Evolutionary conservation across 2,113 vertebrate species (phyloP).

Genomic region (Psephotus haematonotus): DNA sequence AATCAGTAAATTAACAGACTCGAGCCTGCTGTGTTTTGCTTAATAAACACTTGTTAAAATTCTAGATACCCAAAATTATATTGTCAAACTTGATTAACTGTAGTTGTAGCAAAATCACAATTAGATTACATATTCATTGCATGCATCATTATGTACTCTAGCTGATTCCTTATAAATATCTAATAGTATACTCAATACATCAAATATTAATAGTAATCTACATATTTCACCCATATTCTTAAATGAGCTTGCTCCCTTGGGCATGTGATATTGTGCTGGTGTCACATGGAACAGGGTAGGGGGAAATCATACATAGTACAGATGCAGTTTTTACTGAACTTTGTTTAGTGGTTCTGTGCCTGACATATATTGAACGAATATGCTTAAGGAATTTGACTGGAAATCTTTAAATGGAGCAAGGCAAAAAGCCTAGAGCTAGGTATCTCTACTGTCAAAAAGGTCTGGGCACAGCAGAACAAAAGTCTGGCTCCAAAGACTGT

Average conservation of each 20-base stretch:
- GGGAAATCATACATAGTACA: not conserved
- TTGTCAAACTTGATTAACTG: not conserved
- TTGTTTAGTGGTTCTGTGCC: not conserved
- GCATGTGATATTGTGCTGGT: not conserved
- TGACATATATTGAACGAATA: not conserved
- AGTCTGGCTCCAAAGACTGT: not conserved
- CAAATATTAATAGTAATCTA: slow-evolving; percentile 51
- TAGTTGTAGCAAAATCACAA: not conserved
- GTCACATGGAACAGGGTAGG: not conserved
- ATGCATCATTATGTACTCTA: slow-evolving; percentile 5
- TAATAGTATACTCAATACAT: slow-evolving; percentile 58
- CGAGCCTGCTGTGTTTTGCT: not conserved
- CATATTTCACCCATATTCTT: slow-evolving; percentile 43
- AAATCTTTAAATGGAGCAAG: not conserved
- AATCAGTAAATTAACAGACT: not conserved
- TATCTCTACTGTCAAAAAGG: not conserved
- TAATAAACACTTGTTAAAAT: not conserved
- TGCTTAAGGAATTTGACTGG: accelerated
- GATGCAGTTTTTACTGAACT: not conserved
- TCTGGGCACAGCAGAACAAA: not conserved
- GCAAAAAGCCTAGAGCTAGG: not conserved
- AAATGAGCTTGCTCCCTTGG: not conserved
- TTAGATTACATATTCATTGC: slow-evolving; percentile 42
- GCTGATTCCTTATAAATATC: slow-evolving; percentile 70
- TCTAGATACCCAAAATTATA: not conserved